Conservation (phyloP, 2,113 vertebrate species). For the Anarhynchus alexandrinus region DNA sequence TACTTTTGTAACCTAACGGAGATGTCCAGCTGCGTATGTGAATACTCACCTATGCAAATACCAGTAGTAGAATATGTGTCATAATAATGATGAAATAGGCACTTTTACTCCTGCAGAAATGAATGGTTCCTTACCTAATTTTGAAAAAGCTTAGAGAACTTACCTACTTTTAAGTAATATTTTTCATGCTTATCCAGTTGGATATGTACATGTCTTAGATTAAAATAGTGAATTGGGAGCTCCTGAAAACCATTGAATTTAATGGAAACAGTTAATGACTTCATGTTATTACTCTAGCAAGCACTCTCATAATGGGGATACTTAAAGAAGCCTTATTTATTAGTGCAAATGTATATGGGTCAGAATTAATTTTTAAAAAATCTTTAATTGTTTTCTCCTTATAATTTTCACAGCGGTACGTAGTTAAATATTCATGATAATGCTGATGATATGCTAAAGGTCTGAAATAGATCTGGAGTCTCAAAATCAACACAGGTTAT, state of each 20-base stretch:
- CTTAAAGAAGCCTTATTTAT: slow-evolving; percentile 79
- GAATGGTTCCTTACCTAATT: neutral
- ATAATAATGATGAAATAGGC: neutral
- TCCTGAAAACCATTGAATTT: slow-evolving; percentile 61
- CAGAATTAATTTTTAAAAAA: slow-evolving; percentile 79
- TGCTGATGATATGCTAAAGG: slow-evolving; percentile 75
- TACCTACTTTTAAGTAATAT: neutral
- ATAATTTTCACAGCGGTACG: slow-evolving; percentile 77
- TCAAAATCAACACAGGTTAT: slow-evolving; percentile 73
- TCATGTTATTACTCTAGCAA: slow-evolving; percentile 59
- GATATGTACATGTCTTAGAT: slow-evolving; percentile 7
- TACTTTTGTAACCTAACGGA: neutral
- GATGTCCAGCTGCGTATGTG: neutral
- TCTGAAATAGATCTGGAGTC: slow-evolving; percentile 68
- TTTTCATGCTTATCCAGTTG: neutral
- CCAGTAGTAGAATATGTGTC: neutral
- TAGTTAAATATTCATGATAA: slow-evolving; percentile 80
- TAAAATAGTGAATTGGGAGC: slow-evolving; percentile 67
- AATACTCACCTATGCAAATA: neutral
- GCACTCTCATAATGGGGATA: slow-evolving; percentile 66
- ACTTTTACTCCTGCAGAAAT: neutral
- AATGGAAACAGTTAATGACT: slow-evolving; percentile 74
- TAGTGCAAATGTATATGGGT: slow-evolving; percentile 79
- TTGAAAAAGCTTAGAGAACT: neutral
- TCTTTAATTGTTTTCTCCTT: slow-evolving; percentile 79